Percentiles rank a stretch among this genome's conserved stretches.
These are phyloP conservation scores for Hypolimnas misippus DNA, from an alignment of 2,888 invertebrate species.

Conservation along the genomic window DNA sequence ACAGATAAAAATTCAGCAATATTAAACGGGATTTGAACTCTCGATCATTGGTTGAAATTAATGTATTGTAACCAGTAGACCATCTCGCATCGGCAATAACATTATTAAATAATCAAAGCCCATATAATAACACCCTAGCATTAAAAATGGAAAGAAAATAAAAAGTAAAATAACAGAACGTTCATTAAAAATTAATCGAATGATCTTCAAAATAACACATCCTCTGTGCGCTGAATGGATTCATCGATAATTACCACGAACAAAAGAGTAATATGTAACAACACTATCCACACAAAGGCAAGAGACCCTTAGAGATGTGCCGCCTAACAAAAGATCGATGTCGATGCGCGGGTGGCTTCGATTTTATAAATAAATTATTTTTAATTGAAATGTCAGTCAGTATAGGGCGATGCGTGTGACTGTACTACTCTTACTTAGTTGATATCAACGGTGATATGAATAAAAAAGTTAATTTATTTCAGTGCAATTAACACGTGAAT, in stretches of 20 bases:
- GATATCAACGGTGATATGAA: constrained; percentile 12
- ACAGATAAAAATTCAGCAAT: too few species aligned
- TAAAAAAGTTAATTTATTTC: constrained; percentile 18
- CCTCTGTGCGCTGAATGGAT: constrained; percentile 39
- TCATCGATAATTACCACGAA: constrained; percentile 51
- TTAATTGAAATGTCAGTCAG: constrained; percentile 57
- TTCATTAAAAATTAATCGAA: constrained; percentile 51
- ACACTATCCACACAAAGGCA: constrained; percentile 45
- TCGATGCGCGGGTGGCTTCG: constrained; percentile 49
- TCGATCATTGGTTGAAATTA: too few species aligned
- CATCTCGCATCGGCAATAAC: too few species aligned
- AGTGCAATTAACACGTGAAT: constrained; percentile 28
- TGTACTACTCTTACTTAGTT: constrained; percentile 35
- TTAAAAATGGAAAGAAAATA: constrained; percentile 29
- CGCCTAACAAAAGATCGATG: constrained; percentile 54
- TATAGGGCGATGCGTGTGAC: constrained; percentile 38
- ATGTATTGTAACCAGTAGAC: too few species aligned
- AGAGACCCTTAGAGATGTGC: constrained; percentile 45
- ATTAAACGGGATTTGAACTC: too few species aligned
- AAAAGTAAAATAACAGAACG: constrained; percentile 41
- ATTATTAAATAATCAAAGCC: constrained; percentile 25
- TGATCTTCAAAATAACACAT: constrained; percentile 47
- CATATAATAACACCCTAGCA: constrained; percentile 26
- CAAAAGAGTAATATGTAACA: constrained; percentile 50
- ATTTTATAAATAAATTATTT: constrained; percentile 53